A percentile compares a stretch with the other conserved stretches of the same genome.
These are phyloP conservation scores for Zophobas morio DNA, from an alignment of 1,140 invertebrate genomes.

Conservation along the genomic window DNA sequence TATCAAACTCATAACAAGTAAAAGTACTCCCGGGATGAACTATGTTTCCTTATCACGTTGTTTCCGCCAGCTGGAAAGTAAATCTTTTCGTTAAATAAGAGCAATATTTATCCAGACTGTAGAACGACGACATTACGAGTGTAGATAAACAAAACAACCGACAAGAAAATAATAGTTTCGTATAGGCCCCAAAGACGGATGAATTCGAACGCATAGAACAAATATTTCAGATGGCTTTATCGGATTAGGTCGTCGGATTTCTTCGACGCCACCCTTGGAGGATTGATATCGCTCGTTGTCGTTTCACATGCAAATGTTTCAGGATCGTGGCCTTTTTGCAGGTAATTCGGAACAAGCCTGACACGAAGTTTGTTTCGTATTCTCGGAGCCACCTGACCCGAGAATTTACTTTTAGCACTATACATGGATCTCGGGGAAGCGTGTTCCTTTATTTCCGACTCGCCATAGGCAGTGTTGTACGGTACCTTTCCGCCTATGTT, in stretches of 20 bases:
- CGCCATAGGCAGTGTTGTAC: not conserved
- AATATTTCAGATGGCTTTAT: conserved; percentile 31
- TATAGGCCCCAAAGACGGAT: conserved; percentile 27
- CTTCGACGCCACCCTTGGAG: conserved; percentile 14
- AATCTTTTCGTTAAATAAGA: conserved; percentile 33
- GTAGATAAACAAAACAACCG: conserved; percentile 25
- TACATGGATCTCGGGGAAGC: not conserved
- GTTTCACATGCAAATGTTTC: conserved; percentile 36
- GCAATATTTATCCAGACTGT: conserved; percentile 24
- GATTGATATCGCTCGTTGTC: conserved; percentile 32
- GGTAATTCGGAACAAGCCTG: conserved; percentile 24
- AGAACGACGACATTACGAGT: conserved; percentile 10
- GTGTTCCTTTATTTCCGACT: not conserved
- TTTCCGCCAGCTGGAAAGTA: conserved; percentile 22
- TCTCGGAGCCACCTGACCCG: conserved; percentile 14
- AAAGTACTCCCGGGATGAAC: conserved; percentile 21
- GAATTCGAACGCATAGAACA: conserved; percentile 12
- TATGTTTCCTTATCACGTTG: conserved; percentile 32
- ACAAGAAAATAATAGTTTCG: conserved; percentile 33
- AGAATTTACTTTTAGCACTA: not conserved
- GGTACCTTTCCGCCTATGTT: not conserved
- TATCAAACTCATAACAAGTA: conserved; percentile 29
- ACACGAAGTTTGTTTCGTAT: conserved; percentile 25
- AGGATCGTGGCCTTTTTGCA: conserved; percentile 30
- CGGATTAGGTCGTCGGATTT: conserved; percentile 37